These are phyloP conservation scores for Drosophila nebulosa DNA, from an alignment of 1,140 invertebrate genomes.

Conservation along the genomic window DNA sequence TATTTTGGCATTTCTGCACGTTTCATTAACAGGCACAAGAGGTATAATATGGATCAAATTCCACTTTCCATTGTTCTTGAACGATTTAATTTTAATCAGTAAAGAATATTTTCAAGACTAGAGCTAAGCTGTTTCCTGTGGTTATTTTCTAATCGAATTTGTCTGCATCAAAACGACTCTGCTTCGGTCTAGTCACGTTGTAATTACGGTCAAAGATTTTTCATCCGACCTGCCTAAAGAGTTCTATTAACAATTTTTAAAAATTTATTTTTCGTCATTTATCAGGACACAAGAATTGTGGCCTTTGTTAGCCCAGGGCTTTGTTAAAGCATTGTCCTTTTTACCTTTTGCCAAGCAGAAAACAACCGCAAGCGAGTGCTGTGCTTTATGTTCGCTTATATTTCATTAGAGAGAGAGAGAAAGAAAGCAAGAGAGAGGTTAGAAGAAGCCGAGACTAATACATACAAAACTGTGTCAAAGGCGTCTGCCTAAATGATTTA, in stretches of 20 bases:
- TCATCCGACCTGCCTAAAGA: constrained; percentile 6
- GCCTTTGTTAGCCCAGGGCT: constrained; percentile 37
- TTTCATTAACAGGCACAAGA: constrained; percentile 50
- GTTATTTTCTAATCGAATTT: constrained; percentile 39
- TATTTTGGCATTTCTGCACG: constrained; percentile 65
- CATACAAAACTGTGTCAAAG: constrained; percentile 44
- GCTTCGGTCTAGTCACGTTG: neutral
- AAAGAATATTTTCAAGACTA: constrained; percentile 30
- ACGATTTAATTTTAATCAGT: neutral
- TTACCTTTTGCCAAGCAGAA: neutral
- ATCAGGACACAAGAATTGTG: constrained; percentile 24
- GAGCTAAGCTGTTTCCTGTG: constrained; percentile 25
- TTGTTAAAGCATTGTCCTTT: constrained; percentile 57
- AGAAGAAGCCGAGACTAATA: too few relatives aligned
- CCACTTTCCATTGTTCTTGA: constrained; percentile 25
- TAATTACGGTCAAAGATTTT: constrained; percentile 28
- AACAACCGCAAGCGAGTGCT: constrained; percentile 22
- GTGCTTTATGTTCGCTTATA: constrained; percentile 56
- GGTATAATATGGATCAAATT: constrained; percentile 57
- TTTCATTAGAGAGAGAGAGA: constrained; percentile 16
- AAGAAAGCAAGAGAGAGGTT: too few relatives aligned
- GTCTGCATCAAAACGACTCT: neutral
- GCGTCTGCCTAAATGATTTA: constrained; percentile 61
- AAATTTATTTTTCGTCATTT: constrained; percentile 51
- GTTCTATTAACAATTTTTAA: constrained; percentile 56